A percentile compares a stretch with the other conserved stretches of the same genome.
phyloP scores from a whole-genome alignment of 2,797 vertebrate species.

The Scolopax bukidnonensis region DNA sequence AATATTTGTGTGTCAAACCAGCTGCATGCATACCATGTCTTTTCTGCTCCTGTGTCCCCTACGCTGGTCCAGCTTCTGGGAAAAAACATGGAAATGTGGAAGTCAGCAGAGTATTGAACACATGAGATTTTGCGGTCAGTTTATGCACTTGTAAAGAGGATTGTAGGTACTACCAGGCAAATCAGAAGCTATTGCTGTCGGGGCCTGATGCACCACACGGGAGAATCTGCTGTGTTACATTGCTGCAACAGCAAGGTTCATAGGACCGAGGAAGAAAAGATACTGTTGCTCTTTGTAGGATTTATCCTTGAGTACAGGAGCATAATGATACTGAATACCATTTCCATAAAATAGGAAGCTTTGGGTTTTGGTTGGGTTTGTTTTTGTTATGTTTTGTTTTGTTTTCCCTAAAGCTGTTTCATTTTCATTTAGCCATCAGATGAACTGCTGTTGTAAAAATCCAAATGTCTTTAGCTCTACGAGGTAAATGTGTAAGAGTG shows the following conservation, averaged over 20 bases:
- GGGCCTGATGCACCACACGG: neutral
- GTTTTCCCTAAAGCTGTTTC: neutral
- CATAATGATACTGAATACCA: neutral
- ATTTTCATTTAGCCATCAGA: neutral
- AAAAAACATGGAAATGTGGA: neutral
- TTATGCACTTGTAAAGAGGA: neutral
- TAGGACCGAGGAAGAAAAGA: neutral
- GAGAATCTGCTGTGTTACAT: neutral
- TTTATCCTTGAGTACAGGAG: neutral
- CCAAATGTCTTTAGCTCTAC: neutral
- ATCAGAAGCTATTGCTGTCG: neutral
- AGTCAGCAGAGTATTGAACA: neutral
- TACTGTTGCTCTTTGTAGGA: neutral
- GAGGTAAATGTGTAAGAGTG: neutral
- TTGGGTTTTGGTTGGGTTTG: rapidly evolving
- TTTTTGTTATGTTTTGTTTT: neutral
- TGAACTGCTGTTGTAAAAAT: neutral
- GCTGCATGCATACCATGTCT: neutral
- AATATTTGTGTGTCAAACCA: neutral
- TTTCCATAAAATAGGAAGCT: neutral
- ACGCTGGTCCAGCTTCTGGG: neutral
- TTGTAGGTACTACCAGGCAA: neutral
- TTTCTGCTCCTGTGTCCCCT: neutral
- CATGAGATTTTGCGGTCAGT: neutral
- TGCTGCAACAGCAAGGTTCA: neutral